Base-by-base conservation (phyloP, 2,113 vertebrate genomes). In the Dolichallabes microphthalmus region DNA sequence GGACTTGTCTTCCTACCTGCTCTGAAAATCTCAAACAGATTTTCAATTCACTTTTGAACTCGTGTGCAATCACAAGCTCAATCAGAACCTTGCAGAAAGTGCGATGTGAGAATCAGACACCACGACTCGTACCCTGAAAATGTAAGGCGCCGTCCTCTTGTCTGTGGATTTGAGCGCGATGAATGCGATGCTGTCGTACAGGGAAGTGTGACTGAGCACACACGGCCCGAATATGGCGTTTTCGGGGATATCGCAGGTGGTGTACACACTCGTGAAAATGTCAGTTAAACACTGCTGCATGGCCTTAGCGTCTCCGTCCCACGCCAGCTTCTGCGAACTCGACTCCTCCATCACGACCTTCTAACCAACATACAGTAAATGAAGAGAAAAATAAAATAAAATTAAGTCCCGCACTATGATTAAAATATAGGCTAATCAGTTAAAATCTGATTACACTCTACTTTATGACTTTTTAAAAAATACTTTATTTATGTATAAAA, bases 111-210 rank as follows among this genome's bases (percentile, higher is more conserved):
- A 10, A 55, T 39, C 30, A n/a, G 53, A 25, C 61, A 14, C 11
- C 22, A 53, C 50, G 50, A 79, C 52, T 30, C 95, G 94, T 92
- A 99, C 98, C 96, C 98, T 94, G 91, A 99, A 99, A 75, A 98
- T 97, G 27, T 99, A 99, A 20, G 98, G 98, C 0, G 98, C 97
- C 0, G 97, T 99, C 89, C 98, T 96, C 84, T 98, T 98, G 94
- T 99, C 98, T 0, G 97, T 97, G 90, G 97, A 96, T 83, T 99
- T 99, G 3, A 99, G 97, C 0, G 98, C 98, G 61, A 99, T 94
- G 92, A 99, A 99, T 82, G 98, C 98, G 89, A 99, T 99, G 94
- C 98, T 99, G 96, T 99, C 98, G 2, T 98, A 98, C 50, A 99
- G 89, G 4, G 98, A 99, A 64, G 97, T 99, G 92, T 99, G 97